Evolutionary conservation across 2,797 vertebrate species (phyloP).

Genomic region (Spheniscus humboldti): DNA sequence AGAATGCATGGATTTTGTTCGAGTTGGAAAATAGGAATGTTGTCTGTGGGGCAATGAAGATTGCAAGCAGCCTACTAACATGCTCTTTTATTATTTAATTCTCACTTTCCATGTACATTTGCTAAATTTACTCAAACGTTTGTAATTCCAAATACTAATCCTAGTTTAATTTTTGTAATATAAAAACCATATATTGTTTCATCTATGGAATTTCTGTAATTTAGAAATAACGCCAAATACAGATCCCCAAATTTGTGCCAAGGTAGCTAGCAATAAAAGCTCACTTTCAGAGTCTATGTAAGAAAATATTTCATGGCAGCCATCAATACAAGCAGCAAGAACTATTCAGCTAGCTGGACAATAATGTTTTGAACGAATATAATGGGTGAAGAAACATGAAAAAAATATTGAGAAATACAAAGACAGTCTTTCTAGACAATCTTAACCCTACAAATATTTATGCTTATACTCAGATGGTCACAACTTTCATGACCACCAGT

Average conservation of each 20-base stretch:
- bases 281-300: not conserved
- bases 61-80: not conserved
- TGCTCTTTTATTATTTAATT: not conserved
- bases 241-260: not conserved
- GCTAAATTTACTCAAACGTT: not conserved
- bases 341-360: not conserved
- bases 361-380: not conserved
- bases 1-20: not conserved
- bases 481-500: not conserved
- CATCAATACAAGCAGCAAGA: not conserved
- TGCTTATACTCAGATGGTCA: not conserved
- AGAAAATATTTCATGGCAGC: not conserved
- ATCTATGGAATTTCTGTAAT: not conserved
- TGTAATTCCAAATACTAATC: not conserved
- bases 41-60: not conserved
- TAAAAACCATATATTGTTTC: not conserved
- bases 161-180: not conserved
- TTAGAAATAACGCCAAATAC: not conserved
- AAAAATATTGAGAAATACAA: not conserved
- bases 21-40: not conserved
- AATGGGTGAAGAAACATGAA: not conserved
- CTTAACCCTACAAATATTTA: not conserved
- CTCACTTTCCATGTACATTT: not conserved
- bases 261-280: not conserved
- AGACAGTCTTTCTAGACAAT: not conserved